Percentiles rank a stretch among this genome's conserved stretches.
These are phyloP conservation scores for Raja brachyura DNA, from an alignment of 2,113 vertebrate species.

Conservation along the genomic window DNA sequence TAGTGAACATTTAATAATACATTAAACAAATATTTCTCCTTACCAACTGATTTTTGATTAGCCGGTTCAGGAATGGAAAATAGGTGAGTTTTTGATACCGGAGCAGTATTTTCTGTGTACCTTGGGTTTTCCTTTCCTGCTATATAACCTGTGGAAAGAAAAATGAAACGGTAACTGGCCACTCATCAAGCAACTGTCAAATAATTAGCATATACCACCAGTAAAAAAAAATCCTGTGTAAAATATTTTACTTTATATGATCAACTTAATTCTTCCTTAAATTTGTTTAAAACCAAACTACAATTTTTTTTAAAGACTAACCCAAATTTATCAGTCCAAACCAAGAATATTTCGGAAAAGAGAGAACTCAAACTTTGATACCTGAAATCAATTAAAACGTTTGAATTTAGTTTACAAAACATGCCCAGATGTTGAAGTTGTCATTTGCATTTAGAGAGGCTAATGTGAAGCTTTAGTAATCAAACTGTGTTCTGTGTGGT, in stretches of 20 bases:
- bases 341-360: not conserved
- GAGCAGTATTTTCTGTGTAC: constrained; percentile 55
- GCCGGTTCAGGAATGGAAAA: constrained; percentile 53
- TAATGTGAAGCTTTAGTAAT: too few relatives aligned
- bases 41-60: constrained; percentile 59
- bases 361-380: not conserved
- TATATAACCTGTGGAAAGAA: constrained; percentile 65
- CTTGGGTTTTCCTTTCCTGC: constrained; percentile 64
- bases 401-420: not conserved
- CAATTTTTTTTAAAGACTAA: not conserved
- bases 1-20: too few relatives aligned
- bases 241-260: not conserved
- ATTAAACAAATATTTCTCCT: constrained; percentile 37
- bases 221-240: not conserved
- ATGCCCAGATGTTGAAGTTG: too few relatives aligned
- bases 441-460: not conserved
- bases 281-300: not conserved
- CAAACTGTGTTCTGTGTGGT: not conserved
- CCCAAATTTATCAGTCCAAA: not conserved
- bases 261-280: not conserved
- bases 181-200: constrained; percentile 40
- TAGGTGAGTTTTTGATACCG: constrained; percentile 42
- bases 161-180: constrained; percentile 38
- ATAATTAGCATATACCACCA: not conserved
- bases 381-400: not conserved